A percentile compares a stretch with the other conserved stretches of the same genome.
Evolutionary conservation across 1,140 invertebrate genomes (phyloP).

Genomic region (Bombus pyrosoma): DNA sequence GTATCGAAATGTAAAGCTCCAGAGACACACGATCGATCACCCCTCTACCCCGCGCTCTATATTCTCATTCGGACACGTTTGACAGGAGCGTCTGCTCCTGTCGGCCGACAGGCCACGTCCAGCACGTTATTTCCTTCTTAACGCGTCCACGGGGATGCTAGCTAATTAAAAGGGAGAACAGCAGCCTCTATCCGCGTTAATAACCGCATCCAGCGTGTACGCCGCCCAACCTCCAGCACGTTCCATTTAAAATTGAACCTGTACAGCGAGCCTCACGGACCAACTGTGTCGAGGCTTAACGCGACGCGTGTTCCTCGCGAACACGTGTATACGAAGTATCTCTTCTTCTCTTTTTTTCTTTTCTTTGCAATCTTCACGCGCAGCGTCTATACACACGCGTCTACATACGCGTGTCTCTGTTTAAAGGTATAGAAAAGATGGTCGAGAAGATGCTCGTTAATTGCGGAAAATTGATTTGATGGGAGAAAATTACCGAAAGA

Average conservation of each 20-base stretch:
- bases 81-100: slow-evolving; percentile 37
- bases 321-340: not conserved
- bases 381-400: not conserved
- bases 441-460: not conserved
- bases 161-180: slow-evolving; percentile 50
- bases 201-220: slow-evolving; percentile 30
- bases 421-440: not conserved
- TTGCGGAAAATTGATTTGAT: slow-evolving; percentile 15
- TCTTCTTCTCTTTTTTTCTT: not conserved
- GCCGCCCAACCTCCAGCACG: not conserved
- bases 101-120: slow-evolving; percentile 2
- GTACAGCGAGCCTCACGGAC: not conserved
- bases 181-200: slow-evolving; percentile 41
- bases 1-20: slow-evolving; percentile 43
- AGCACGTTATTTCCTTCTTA: slow-evolving; percentile 45
- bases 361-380: too few relatives aligned
- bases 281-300: not conserved
- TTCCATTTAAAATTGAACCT: slow-evolving; percentile 47
- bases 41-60: slow-evolving; percentile 1
- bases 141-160: slow-evolving; percentile 40
- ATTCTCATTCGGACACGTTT: slow-evolving; percentile 39
- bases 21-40: slow-evolving; percentile 40
- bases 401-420: not conserved
- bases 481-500: slow-evolving; percentile 20
- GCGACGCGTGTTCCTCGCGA: not conserved